Percentiles rank a stretch among this genome's conserved stretches.
These are phyloP conservation scores for Batillaria attramentaria DNA, from an alignment of 1,140 invertebrate species.

Conservation along the genomic window DNA sequence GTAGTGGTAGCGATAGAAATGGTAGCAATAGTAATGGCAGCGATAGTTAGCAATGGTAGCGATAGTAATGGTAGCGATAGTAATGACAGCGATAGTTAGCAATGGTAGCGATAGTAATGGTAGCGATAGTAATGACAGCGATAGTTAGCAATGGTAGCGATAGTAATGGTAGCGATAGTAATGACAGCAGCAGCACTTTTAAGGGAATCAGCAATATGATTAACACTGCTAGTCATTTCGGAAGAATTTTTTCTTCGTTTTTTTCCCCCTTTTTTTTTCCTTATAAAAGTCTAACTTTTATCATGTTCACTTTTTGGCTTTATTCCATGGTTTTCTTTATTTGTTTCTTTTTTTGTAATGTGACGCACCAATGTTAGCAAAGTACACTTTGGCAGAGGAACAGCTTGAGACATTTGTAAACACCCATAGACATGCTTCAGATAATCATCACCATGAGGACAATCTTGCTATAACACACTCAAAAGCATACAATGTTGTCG, in stretches of 20 bases:
- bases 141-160: background rate
- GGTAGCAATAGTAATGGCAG: no score
- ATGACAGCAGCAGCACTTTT: background rate
- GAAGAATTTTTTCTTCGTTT: background rate
- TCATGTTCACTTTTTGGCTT: background rate
- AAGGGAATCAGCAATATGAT: background rate
- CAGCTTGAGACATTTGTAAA: background rate
- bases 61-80: no score
- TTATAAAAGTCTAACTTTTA: background rate
- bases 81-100: background rate
- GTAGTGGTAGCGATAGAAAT: no score
- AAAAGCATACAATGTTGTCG: background rate
- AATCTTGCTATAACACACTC: background rate
- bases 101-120: background rate
- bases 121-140: background rate
- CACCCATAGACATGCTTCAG: background rate
- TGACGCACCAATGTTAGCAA: background rate
- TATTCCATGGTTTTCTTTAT: no score
- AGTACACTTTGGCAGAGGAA: background rate
- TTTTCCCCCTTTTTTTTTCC: background rate
- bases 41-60: background rate
- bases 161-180: background rate
- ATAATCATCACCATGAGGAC: background rate
- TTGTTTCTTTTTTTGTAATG: no score
- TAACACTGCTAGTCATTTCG: background rate